These are phyloP conservation scores for Doryteuthis pealeii DNA, from an alignment of 1,140 invertebrate species.

Conservation along the genomic window DNA sequence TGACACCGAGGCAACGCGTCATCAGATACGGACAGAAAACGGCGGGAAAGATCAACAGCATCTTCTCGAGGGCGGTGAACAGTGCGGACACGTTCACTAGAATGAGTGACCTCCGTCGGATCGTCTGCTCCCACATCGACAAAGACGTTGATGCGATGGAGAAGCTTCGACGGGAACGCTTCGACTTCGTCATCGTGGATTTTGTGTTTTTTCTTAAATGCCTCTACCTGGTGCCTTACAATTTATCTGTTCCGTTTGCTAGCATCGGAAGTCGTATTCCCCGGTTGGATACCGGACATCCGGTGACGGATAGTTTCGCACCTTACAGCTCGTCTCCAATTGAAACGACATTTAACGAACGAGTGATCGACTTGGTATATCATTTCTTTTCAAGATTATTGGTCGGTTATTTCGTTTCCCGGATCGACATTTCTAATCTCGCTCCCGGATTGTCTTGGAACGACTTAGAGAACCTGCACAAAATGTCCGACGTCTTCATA, in stretches of 20 bases:
- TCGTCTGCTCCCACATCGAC: background rate
- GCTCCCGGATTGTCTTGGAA: background rate
- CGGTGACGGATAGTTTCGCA: background rate
- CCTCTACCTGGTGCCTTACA: background rate
- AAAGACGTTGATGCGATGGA: background rate
- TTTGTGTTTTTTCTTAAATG: background rate
- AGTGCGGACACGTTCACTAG: background rate
- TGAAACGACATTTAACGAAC: too few relatives aligned
- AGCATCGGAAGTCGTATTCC: background rate
- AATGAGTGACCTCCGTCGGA: background rate
- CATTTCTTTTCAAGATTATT: too few relatives aligned
- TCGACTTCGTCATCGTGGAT: background rate
- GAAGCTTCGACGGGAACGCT: background rate
- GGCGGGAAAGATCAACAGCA: background rate
- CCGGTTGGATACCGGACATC: background rate
- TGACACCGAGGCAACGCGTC: background rate
- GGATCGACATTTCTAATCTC: too few relatives aligned
- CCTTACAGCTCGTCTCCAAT: background rate
- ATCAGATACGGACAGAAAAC: background rate
- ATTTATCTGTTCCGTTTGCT: background rate
- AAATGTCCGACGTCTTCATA: slow-evolving; percentile 12
- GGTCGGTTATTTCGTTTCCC: too few relatives aligned
- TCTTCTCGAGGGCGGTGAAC: background rate
- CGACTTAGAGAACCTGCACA: background rate
- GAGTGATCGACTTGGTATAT: too few relatives aligned